These are phyloP conservation scores for Gopherus evgoodei DNA, from an alignment of 2,113 vertebrate species.

Conservation along the genomic window DNA sequence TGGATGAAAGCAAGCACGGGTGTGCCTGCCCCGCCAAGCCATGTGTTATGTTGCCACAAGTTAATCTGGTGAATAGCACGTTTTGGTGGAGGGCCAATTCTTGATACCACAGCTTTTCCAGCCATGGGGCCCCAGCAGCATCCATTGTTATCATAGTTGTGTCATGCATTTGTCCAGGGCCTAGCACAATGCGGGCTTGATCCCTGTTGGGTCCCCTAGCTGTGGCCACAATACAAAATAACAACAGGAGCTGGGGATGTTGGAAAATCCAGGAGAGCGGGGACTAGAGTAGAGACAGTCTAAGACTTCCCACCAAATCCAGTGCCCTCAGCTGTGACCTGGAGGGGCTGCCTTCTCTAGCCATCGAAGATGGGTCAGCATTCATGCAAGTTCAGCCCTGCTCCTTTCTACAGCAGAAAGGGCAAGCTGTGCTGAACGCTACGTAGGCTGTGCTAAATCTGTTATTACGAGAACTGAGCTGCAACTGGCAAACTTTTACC, in stretches of 20 bases:
- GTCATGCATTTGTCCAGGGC: rapidly evolving
- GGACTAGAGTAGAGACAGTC: not conserved
- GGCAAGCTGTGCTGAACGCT: not conserved
- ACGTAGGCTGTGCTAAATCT: not conserved
- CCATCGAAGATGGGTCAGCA: not conserved
- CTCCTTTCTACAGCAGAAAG: not conserved
- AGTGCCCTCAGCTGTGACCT: not conserved
- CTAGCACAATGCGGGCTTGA: not conserved
- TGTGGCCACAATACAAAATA: not conserved
- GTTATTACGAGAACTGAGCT: rapidly evolving
- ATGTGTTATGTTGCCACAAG: not conserved
- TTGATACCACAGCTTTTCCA: not conserved
- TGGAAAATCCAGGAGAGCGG: not conserved
- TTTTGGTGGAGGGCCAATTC: not conserved
- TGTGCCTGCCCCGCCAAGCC: not conserved
- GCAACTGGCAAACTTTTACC: rapidly evolving
- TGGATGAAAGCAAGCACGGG: not conserved
- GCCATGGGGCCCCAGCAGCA: rapidly evolving
- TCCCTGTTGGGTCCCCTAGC: rapidly evolving
- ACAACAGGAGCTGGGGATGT: not conserved
- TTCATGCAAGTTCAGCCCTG: not conserved
- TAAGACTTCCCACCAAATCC: not conserved
- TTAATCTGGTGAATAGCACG: not conserved
- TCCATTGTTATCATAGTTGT: rapidly evolving
- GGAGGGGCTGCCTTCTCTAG: not conserved